Evolutionary conservation across 2,888 invertebrate genomes (phyloP), one percentile per base, ranked within the genome.

Genomic region (Serripes groenlandicus): DNA sequence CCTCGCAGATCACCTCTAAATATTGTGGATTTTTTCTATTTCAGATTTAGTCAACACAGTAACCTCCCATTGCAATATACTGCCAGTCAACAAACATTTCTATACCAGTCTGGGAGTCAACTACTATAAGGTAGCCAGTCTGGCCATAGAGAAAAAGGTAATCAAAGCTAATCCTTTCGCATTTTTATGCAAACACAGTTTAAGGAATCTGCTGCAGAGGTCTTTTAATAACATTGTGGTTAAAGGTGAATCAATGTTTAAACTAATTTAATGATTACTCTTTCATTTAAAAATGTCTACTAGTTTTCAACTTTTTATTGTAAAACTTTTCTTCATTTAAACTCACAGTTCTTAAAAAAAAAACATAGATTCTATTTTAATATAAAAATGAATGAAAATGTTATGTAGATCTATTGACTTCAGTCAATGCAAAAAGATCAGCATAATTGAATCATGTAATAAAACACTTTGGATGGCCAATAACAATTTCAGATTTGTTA

Each of bases 111-210:
- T 94, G 15, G 90, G 89, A 28, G 88, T 94, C 58, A 89, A 92
- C 76, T 94, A 92, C 85, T 93, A 91, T 89, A 88, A 91, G 32
- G 71, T 88, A 1, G 90, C 91, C 23, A 89, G 92, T 26, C 83
- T 93, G 37, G 87, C 89, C 37, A 78, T 92, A 23, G 93, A 94
- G 62, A 91, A 88, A 74, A 90, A 89, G 90, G 93, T 93, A 83
- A 52, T 79, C n/a, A 54, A 9, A n/a, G 18, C 69, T 58, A 11
- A 9, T 54, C n/a, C 5, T 58, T n/a, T 58, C 28, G 9, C n/a
- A n/a, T 21, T 26, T 58, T 42, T 42, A 42, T 42, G 15, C 9
- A 42, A 11, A 42, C 42, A 11, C 42, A 42, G 7, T 7, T 42
- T 15, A 11, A 42, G 9, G 42, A 7, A 42, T 42, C 15, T 7